Conservation (phyloP, 2,888 invertebrate species). For the Bruchidius siliquastri region DNA sequence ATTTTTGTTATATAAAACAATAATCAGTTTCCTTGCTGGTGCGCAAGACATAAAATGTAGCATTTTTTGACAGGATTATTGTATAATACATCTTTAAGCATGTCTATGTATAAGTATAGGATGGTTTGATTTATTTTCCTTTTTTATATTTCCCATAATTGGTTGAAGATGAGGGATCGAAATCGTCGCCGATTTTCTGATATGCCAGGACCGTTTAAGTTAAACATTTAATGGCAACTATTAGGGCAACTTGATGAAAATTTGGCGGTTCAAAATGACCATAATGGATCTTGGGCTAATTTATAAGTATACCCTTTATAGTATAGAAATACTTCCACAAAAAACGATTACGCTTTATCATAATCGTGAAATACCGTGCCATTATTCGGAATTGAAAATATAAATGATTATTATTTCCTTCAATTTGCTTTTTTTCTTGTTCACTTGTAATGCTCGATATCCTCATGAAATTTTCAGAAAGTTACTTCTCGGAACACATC, state of each 20-base stretch:
- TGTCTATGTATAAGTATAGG: background rate
- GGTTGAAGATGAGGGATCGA: background rate
- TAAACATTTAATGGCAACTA: background rate
- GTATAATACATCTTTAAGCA: background rate
- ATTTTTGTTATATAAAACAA: too few relatives aligned
- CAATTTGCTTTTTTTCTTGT: background rate
- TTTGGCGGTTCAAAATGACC: background rate
- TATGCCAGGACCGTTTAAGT: background rate
- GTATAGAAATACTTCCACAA: background rate
- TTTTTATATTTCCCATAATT: background rate
- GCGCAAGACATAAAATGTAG: background rate
- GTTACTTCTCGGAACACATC: too few relatives aligned
- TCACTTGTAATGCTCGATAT: background rate
- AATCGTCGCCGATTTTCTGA: background rate
- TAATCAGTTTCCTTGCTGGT: too few relatives aligned
- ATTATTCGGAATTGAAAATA: background rate
- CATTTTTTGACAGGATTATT: background rate
- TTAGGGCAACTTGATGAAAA: background rate
- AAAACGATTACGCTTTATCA: background rate
- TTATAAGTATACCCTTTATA: background rate
- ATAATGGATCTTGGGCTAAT: background rate
- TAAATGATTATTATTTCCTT: background rate
- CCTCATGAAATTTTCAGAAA: background rate
- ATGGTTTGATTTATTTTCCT: background rate
- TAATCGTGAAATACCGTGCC: background rate